Evolutionary conservation across 2,797 vertebrate genomes (phyloP), one percentile per base, ranked within the genome.

Genomic region (Lithobates sylvaticus): DNA sequence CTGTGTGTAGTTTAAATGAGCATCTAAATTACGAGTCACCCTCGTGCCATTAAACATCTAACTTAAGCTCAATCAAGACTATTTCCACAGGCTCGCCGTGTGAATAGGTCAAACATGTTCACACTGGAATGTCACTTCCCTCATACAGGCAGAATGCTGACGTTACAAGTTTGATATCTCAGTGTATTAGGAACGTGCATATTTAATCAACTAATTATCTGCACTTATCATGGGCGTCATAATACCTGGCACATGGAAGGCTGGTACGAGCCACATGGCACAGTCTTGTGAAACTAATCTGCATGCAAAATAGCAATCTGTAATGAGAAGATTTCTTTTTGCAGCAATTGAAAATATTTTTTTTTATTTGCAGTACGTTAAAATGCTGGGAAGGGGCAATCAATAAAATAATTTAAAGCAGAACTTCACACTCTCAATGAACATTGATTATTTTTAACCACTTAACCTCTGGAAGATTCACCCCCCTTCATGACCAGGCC

Each of bases 161-260:
- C 16, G 10, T 61, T 50, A 27, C 23, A 36, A n/a, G 54, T 34
- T 26, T 61, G 50, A 26, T 83, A 72, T 76, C 36, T 74, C 54
- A n/a, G n/a, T 13, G 15, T 32, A 75, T 16, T 74, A 68, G 36
- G n/a, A 83, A 44, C 32, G 21, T 5, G 12, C 9, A n/a, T 39
- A 65, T 16, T 21, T 73, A 39, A 64, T 73, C 23, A 27, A 10
- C 1, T 0, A 10, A 32, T 13, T 67, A 65, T 32, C 27, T 27
- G n/a, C 10, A 36, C 50, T 54, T 15, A 32, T 61, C 13, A 34
- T 54, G 34, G 29, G 39, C 0, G 21, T 75, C 36, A 76, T 44
- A 75, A 75, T 76, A 27, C 34, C 18, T 65, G 61, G 58, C 72
- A 83, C 81, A 72, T 75, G 72, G 72, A 47, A 74, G 29, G 12